Percentiles rank a stretch among this genome's conserved stretches.
Conservation (phyloP, 2,797 vertebrate genomes). For the Pseudochirops corinnae region DNA sequence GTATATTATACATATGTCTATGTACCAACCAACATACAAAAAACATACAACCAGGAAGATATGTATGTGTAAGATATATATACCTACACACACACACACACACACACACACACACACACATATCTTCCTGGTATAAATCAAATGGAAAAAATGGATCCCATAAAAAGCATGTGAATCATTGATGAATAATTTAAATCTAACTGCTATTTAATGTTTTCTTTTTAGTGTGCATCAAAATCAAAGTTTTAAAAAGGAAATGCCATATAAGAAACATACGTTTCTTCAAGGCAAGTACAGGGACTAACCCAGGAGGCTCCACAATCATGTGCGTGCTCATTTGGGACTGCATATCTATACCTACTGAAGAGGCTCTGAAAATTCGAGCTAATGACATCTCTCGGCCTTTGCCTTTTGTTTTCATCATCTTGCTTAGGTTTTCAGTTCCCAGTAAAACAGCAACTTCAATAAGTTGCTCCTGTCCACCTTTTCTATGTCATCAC, state of each 20-base stretch:
- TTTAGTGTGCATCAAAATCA: not conserved
- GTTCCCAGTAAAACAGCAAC: constrained; percentile 66
- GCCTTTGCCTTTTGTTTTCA: constrained; percentile 74
- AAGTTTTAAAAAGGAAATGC: constrained; percentile 14
- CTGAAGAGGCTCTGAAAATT: constrained; percentile 69
- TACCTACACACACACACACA: too few species aligned
- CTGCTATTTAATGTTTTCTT: not conserved
- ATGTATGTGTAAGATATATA: too few species aligned
- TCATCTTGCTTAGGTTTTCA: constrained; percentile 73
- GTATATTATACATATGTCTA: not conserved
- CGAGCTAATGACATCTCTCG: constrained; percentile 77
- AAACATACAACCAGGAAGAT: too few species aligned
- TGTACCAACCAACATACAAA: not conserved
- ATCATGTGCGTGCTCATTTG: constrained; percentile 11
- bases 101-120: too few species aligned
- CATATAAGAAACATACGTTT: constrained; percentile 37
- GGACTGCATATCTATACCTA: constrained; percentile 64
- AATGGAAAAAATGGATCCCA: not conserved
- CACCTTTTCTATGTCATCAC: constrained; percentile 62
- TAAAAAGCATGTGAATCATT: not conserved
- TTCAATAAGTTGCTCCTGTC: constrained; percentile 68
- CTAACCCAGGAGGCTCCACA: not conserved
- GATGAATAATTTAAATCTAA: not conserved
- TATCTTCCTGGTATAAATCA: not conserved
- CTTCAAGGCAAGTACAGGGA: constrained; percentile 47